Base-by-base conservation (phyloP, 2,888 invertebrate species). In the Phortica okadai region DNA sequence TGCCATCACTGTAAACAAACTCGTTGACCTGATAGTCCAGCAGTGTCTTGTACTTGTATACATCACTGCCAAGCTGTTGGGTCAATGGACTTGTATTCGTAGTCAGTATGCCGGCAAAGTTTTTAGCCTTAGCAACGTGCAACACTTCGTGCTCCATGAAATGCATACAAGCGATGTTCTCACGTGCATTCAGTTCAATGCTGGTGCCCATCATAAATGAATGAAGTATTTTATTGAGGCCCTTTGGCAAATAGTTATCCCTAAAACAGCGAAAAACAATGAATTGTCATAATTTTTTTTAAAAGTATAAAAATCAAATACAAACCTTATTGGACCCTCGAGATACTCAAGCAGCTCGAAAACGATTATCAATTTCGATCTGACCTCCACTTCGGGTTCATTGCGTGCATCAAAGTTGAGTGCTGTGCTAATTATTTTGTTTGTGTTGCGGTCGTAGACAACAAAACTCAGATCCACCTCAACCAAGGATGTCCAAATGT, bases 51-150 rank as follows among this genome's bases (percentile, higher is more conserved):
- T 97, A 97, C 42, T 95, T 95, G 78, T 95, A 95, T 21, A 97
- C 94, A 83, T 96, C 95, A 0, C 93, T 93, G 16, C 95, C 96
- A 45, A 97, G 93, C 95, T 97, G 97, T 95, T 97, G 92, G 42
- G 97, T 97, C n/a, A 97, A 92, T 0, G 97, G 96, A 86, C 95
- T 97, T 41, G 97, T 97, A 89, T 97, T 97, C 3, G 97, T 97
- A 1, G 97, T 97, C 82, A 97, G 94, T 42, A 97, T 95, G 0
- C 96, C 97, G 0, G 92, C 92, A 90, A 95, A 97, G 7, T 93
- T 91, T 75, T 94, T 93, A 1, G 93, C 92, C 76, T 93, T 93
- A 0, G 96, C 96, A 10, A 96, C 83, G 67, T 93, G 92, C 80
- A 96, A 91, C 4, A 95, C 95, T 82, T 96, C 95, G 77, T 94